These are phyloP conservation scores for Heliocidaris erythrogramma DNA, from an alignment of 35 echinoderm and acorn worm species.

Conservation along the genomic window DNA sequence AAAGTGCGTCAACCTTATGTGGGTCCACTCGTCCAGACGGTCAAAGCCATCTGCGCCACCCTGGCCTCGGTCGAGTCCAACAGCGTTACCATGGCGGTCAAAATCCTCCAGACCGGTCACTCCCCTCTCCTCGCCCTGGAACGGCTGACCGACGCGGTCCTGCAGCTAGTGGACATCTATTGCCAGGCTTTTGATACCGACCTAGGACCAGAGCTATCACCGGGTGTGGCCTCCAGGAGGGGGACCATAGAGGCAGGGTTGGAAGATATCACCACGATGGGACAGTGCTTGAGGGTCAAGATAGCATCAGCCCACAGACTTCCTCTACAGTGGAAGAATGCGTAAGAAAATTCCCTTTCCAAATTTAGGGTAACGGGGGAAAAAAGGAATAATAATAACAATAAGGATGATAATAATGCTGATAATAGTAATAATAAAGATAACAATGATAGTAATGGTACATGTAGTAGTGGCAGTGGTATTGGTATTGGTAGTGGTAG, in stretches of 20 bases:
- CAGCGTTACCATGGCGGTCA: slow-evolving; percentile 68
- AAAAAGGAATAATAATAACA: too few species aligned
- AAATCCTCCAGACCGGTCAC: slow-evolving; percentile 51
- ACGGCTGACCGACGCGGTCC: slow-evolving; percentile 58
- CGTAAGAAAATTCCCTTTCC: slow-evolving; percentile 36
- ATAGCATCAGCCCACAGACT: slow-evolving; percentile 78
- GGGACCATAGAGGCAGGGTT: slow-evolving; percentile 23
- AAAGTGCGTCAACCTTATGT: slow-evolving; percentile 48
- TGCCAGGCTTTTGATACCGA: slow-evolving; percentile 96
- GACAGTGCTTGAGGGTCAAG: slow-evolving; percentile 64
- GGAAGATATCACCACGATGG: slow-evolving; percentile 77
- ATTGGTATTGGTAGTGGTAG: too few species aligned
- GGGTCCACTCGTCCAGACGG: slow-evolving; percentile 76
- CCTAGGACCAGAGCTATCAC: slow-evolving; percentile 78
- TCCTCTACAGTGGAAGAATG: slow-evolving; percentile 76
- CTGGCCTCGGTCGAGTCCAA: slow-evolving; percentile 90
- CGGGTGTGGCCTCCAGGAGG: slow-evolving; percentile 10
- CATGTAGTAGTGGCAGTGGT: too few species aligned
- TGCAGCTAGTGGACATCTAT: slow-evolving; percentile 80
- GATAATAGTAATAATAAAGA: background rate
- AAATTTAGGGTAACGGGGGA: too few species aligned
- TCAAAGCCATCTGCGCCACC: slow-evolving; percentile 88
- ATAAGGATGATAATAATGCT: too few species aligned
- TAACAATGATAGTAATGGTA: too few species aligned
- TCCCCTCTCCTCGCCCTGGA: slow-evolving; percentile 35